Evolutionary conservation across 2,888 invertebrate genomes (phyloP).

Genomic region (Pyrrhia umbra): DNA sequence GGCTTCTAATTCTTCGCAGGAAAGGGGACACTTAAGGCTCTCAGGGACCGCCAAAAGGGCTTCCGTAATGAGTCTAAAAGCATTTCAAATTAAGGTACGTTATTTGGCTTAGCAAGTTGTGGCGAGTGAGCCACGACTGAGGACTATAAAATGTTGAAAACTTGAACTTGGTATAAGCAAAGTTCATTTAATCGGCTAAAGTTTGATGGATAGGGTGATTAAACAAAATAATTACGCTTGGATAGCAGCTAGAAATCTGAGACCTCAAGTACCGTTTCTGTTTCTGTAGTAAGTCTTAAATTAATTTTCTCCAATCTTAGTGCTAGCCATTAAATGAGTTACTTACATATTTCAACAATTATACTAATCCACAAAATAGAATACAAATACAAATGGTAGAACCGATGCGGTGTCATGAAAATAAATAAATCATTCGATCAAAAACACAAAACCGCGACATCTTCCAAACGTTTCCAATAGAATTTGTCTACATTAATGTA

Average conservation of each 20-base stretch:
- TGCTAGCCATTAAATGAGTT: slow-evolving; percentile 15
- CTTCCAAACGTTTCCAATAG: slow-evolving; percentile 50
- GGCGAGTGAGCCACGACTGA: slow-evolving; percentile 38
- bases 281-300: slow-evolving; percentile 9
- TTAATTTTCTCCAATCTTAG: slow-evolving; percentile 5
- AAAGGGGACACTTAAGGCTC: slow-evolving; percentile 52
- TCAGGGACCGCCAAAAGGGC: slow-evolving; percentile 52
- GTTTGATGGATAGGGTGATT: slow-evolving; percentile 16
- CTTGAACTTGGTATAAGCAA: slow-evolving; percentile 28
- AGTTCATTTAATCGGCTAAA: slow-evolving; percentile 26
- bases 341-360: slow-evolving; percentile 13
- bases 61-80: slow-evolving; percentile 66
- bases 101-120: slow-evolving; percentile 59
- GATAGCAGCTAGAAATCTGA: slow-evolving; percentile 4
- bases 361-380: slow-evolving; percentile 19
- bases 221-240: slow-evolving; percentile 16
- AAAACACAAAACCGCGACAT: slow-evolving; percentile 43
- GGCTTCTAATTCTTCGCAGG: slow-evolving; percentile 58
- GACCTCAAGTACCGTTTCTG: not conserved
- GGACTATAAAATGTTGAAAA: slow-evolving; percentile 49
- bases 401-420: slow-evolving; percentile 19
- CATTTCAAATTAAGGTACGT: slow-evolving; percentile 63
- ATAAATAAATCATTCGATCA: slow-evolving; percentile 48
- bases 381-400: slow-evolving; percentile 21
- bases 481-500: slow-evolving; percentile 56